Evolutionary conservation across 2,113 vertebrate species (phyloP), one percentile per base, ranked within the genome.

Genomic region (Lucifuga dentata): DNA sequence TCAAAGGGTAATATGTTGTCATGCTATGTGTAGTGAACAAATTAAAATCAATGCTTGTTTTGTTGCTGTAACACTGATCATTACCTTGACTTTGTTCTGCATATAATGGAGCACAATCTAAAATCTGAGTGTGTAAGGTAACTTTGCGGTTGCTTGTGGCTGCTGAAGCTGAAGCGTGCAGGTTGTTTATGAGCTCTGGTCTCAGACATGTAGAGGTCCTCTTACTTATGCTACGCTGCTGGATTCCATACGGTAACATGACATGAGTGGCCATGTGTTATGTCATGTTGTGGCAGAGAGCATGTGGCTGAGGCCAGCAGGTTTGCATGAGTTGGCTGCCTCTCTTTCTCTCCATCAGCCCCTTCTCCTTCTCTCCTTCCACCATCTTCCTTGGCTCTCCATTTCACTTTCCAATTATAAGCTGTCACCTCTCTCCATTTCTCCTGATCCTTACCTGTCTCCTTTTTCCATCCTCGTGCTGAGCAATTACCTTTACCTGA

Each of bases 401-500:
- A 1, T 76, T 84, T 85, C 80, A 69, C 26, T 32, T 32, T 32
- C 23, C 48, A 84, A 83, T 86, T 80, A 83, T 49, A 59, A 36
- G 38, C 59, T 79, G 73, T 84, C 84, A 77, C 76, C 44, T 80
- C 67, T 58, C 70, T 55, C 40, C 17, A 38, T 80, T 52, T 46
- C 57, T 8, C 32, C 71, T 68, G 73, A 84, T 86, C 13, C 2
- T n/a, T 15, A 40, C 69, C 75, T 81, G 72, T 84, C 81, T 80
- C 58, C 59, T 40, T 63, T 85, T 85, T 81, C 81, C n/a, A 80
- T 81, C 80, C 50, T 80, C 56, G 51, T 68, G 73, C 68, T 58
- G 67, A 76, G 63, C 86, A 81, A 88, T 89, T 87, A 86, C 82
- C 80, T 76, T 75, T 68, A 76, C 78, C 70, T 68, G 79, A 50